Base-by-base conservation (phyloP, 2,113 vertebrate genomes). In the Syrrhaptes paradoxus region DNA sequence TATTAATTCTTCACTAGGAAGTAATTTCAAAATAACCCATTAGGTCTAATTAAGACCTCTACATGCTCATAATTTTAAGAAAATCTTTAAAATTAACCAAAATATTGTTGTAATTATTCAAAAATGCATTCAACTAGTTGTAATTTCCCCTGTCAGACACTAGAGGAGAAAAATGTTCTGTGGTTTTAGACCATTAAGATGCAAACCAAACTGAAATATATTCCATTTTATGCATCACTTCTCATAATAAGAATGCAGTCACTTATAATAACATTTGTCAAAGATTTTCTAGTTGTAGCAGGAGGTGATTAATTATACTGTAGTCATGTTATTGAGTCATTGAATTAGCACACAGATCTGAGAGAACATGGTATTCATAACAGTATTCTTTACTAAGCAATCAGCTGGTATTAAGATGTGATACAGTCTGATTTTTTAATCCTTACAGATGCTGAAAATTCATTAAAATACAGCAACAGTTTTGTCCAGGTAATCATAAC, bases 101-200 rank as follows among this genome's bases (percentile, higher is more conserved):
- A 49, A 58, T 68, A 20, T 7, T 59, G 4, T 22, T 59, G 4
- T 22, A 62, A 81, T 74, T 87, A 17, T 68, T 32, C 10, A 92
- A 75, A 87, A 94, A 29, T 55, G 4, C 24, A 21, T 74, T 85
- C 36, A 81, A 75, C 15, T 63, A 11, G 4, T 63, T 96, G 94
- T 86, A 79, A 92, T 97, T 96, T 96, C 70, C 70, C 36, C 55
- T 89, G 45, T 32, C 26, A 88, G 81, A 95, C 92, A 94, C 93
- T 95, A 96, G 92, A 96, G 88, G 96, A 90, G 54, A 96, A 97
- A 97, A 97, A 96, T 59, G 87, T 87, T 91, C 88, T 6, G 3
- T 81, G 19, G 36, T 85, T 95, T 95, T 70, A 86, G 66, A 80
- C 43, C 38, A 45, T 81, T 88, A 88, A 84, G 51, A 90, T 78